Percentiles rank a stretch among this genome's conserved stretches.
These are phyloP conservation scores for Bimastos eiseni DNA, from an alignment of 2,888 invertebrate species.

Conservation along the genomic window DNA sequence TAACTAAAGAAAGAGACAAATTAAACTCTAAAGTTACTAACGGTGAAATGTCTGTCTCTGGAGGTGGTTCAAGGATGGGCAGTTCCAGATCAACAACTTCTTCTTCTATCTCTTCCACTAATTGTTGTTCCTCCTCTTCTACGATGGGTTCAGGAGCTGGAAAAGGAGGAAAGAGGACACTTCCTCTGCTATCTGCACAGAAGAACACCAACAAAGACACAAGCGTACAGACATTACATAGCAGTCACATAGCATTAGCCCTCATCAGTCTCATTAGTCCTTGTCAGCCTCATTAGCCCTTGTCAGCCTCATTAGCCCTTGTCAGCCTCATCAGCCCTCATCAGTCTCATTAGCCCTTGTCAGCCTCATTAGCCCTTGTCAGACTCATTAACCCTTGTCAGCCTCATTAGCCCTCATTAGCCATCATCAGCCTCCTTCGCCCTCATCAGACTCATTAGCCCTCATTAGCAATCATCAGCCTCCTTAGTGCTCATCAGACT, in stretches of 20 bases:
- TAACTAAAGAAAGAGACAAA: neutral
- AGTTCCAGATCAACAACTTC: neutral
- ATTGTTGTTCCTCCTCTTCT: neutral
- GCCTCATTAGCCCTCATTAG: too few species aligned
- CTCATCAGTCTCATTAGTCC: too few species aligned
- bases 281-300: too few species aligned
- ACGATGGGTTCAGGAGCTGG: neutral
- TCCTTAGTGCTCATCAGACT: too few species aligned
- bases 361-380: too few species aligned
- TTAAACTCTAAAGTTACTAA: constrained; percentile 47
- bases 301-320: too few species aligned
- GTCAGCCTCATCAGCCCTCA: too few species aligned
- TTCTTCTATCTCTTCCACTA: neutral
- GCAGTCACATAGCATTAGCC: neutral
- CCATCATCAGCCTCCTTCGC: too few species aligned
- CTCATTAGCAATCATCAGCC: too few species aligned
- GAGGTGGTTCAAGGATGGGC: constrained; percentile 45
- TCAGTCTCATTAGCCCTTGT: too few species aligned
- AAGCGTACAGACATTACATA: neutral
- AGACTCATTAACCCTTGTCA: too few species aligned
- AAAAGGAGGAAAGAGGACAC: neutral
- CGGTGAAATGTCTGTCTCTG: constrained; percentile 63
- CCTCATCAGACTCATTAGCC: too few species aligned
- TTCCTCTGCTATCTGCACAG: neutral
- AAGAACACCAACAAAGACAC: neutral